Evolutionary conservation across 2,888 invertebrate species (phyloP).

Genomic region (Notocelia uddmanniana): DNA sequence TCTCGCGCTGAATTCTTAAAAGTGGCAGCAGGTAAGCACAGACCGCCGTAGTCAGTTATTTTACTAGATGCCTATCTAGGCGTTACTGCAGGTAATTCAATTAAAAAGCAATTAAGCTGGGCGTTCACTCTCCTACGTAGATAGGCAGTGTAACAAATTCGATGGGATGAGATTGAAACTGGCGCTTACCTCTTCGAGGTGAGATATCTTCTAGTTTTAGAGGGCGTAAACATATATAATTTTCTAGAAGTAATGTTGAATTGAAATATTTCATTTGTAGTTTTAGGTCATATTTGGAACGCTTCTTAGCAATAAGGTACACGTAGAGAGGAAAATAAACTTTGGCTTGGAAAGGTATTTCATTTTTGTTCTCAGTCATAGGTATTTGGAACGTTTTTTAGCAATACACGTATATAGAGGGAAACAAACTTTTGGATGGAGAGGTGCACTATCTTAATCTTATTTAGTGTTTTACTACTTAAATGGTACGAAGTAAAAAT

Average conservation of each 20-base stretch:
- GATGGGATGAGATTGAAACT: conserved; percentile 55
- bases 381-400: too few relatives aligned
- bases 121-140: conserved; percentile 53
- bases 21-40: not conserved
- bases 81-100: conserved; percentile 50
- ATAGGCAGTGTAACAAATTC: conserved; percentile 57
- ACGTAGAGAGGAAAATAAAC: too few relatives aligned
- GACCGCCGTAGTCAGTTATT: conserved; percentile 6
- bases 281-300: too few relatives aligned
- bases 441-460: too few relatives aligned
- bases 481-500: too few relatives aligned
- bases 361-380: too few relatives aligned
- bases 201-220: conserved; percentile 33
- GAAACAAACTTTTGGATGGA: too few relatives aligned
- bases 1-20: not conserved
- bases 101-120: conserved; percentile 57
- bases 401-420: too few relatives aligned
- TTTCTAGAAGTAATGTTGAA: not conserved
- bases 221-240: not conserved
- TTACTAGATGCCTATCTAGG: conserved; percentile 47
- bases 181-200: conserved; percentile 49
- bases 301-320: too few relatives aligned
- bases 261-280: not conserved
- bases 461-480: too few relatives aligned
- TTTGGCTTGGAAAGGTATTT: too few relatives aligned